Evolutionary conservation across 2,797 vertebrate genomes (phyloP), one percentile per base, ranked within the genome.

Genomic region (Xerus rutilus): DNA sequence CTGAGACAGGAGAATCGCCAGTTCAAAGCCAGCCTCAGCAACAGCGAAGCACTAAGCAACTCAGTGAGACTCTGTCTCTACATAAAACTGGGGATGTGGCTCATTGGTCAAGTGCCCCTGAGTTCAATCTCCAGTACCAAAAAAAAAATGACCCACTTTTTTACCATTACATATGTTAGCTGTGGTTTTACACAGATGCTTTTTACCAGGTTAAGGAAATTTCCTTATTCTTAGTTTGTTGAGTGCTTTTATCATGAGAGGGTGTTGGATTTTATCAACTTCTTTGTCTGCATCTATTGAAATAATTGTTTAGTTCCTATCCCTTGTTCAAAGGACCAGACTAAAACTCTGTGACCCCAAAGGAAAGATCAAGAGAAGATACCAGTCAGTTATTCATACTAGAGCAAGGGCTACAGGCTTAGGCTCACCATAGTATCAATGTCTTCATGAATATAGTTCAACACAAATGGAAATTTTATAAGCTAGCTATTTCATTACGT

Each of bases 191-290:
- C 52, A 43, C 4, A 81, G 91, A 54, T 59, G 25, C 12, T 86
- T 45, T 62, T 89, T n/a, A 73, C n/a, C 3, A 7, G 39, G 28
- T 25, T 82, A 74, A 89, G 84, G 59, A 62, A 77, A 18, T 62
- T 52, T 20, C 59, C 28, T 93, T 67, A 52, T 47, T 89, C 8
- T 23, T 59, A 49, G 45, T 57, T 81, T 59, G 23, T 45, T 45
- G 74, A 83, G 39, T 52, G 28, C 39, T 85, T 93, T 86, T 45
- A 47, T 62, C 59, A 39, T 28, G 20, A 74, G 72, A 74, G 52
- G 21, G 30, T 23, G 28, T 11, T 67, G n/a, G 52, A 83, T 90
- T 76, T 95, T 91, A 83, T 67, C 35, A 89, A 79, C 54, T 83
- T 54, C 28, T 91, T 93, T 82, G 32, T 92, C 9, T 64, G 32